A percentile compares a stretch with the other conserved stretches of the same genome.
These are phyloP conservation scores for Ictidomys tridecemlineatus DNA, from an alignment of 2,113 vertebrate species.

Conservation along the genomic window DNA sequence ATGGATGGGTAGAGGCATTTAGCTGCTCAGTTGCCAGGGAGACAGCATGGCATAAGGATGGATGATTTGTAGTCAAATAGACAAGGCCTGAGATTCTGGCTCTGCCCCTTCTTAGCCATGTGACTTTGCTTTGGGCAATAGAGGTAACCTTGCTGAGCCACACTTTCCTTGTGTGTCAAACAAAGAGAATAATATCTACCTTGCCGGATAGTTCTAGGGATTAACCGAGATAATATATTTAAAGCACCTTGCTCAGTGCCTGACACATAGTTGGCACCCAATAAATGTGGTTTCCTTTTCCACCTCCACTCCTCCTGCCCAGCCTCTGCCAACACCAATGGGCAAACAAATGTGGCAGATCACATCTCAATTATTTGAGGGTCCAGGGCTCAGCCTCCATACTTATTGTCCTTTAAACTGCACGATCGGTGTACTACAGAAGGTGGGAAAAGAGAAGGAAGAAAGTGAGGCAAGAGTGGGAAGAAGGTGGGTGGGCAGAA, in stretches of 20 bases:
- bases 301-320: background rate
- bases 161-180: conserved; percentile 50
- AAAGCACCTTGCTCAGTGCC: conserved; percentile 68
- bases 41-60: background rate
- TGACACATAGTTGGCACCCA: conserved; percentile 75
- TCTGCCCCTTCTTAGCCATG: background rate
- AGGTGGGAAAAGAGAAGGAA: background rate
- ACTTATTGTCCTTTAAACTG: background rate
- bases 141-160: conserved; percentile 59
- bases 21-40: background rate
- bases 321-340: conserved; percentile 66
- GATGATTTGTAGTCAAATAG: background rate
- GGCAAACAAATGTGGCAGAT: conserved; percentile 63
- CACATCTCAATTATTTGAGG: conserved; percentile 51
- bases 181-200: conserved; percentile 70
- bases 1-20: background rate
- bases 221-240: conserved; percentile 65
- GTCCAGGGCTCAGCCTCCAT: background rate
- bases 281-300: conserved; percentile 70
- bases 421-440: background rate
- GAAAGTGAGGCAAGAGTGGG: background rate
- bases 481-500: background rate
- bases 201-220: conserved; percentile 40
- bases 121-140: conserved; percentile 44
- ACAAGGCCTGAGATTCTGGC: conserved; percentile 16